Evolutionary conservation across 1,140 invertebrate species (phyloP), one percentile per base, ranked within the genome.

Genomic region (Anadara kagoshimensis): DNA sequence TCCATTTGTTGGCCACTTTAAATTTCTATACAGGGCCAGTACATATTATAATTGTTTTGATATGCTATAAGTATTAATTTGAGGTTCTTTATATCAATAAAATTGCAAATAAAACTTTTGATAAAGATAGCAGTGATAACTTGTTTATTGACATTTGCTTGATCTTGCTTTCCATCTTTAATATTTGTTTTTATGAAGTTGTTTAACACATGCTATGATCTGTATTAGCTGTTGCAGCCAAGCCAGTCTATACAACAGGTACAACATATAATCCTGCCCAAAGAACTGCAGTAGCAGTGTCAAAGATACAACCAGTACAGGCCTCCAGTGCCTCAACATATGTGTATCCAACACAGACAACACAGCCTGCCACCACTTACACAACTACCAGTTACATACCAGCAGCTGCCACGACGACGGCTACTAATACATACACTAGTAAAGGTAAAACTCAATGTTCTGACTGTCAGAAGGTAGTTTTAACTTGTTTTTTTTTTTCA

Each of bases 211-310:
- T 18, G 43, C 18, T 51, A 62, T 69, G 14, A 36, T 36, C 41
- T 47, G 73, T 81, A 14, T 80, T 81, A 49, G 78, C 83, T 78
- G 80, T 83, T 41, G 73, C 85, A 74, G 87, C 86, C 10, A 90
- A 90, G 74, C 86, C 89, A 47, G 88, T 86, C 7, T 90, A 90
- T 79, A 87, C 89, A 49, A 87, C 89, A 79, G 80, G 89, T 79
- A 85, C 90, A 69, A 78, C 82, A 70, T 88, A 92, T 85, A 84
- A 91, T 90, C 79, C 89, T 45, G 88, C 89, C 22, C 84, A 83
- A 45, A 75, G 84, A 59, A 82, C 76, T 45, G 70, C 79, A 26
- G 75, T 82, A 7, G 79, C 79, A 4, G 45, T 51, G 29, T 79
- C 80, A 5, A 85, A 85, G 43, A 76, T 81, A 83, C 90, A 85